Evolutionary conservation across 2,113 vertebrate genomes (phyloP).

Genomic region (Sinocyclocheilus grahami): DNA sequence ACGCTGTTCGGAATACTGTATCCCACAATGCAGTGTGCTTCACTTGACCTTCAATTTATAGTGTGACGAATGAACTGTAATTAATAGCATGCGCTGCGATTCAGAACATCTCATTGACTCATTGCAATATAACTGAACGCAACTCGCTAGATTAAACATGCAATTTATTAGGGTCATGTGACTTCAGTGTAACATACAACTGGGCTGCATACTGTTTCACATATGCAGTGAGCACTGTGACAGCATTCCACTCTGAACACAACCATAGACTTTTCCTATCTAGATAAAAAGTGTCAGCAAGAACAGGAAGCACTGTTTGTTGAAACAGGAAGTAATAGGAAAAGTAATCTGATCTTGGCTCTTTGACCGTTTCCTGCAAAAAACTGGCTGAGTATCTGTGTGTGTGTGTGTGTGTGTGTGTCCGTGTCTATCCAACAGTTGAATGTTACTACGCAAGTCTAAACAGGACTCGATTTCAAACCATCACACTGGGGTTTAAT

Average conservation of each 20-base stretch:
- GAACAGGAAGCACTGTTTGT: neutral
- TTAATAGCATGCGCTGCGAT: too few species aligned
- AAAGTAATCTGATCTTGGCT: neutral
- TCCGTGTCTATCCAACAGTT: neutral
- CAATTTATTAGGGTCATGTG: neutral
- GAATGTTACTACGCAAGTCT: neutral
- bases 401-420: neutral
- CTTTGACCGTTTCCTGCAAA: neutral
- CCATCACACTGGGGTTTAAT: neutral
- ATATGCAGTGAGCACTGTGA: too few species aligned
- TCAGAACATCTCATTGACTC: neutral
- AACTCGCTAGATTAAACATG: neutral
- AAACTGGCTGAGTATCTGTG: neutral
- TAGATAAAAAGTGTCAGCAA: neutral
- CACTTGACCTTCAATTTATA: neutral
- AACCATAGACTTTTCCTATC: neutral
- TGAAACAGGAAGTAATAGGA: slow-evolving; percentile 1
- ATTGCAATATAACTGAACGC: neutral
- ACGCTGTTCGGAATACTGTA: neutral
- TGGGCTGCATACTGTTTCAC: too few species aligned
- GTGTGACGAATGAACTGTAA: neutral
- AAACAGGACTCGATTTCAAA: neutral
- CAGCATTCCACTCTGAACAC: neutral
- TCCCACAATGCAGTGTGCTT: neutral
- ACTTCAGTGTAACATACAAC: neutral